Percentiles rank a stretch among this genome's conserved stretches.
phyloP scores from a whole-genome alignment of 2,797 vertebrate genomes.

The Moxostoma hubbsi region DNA sequence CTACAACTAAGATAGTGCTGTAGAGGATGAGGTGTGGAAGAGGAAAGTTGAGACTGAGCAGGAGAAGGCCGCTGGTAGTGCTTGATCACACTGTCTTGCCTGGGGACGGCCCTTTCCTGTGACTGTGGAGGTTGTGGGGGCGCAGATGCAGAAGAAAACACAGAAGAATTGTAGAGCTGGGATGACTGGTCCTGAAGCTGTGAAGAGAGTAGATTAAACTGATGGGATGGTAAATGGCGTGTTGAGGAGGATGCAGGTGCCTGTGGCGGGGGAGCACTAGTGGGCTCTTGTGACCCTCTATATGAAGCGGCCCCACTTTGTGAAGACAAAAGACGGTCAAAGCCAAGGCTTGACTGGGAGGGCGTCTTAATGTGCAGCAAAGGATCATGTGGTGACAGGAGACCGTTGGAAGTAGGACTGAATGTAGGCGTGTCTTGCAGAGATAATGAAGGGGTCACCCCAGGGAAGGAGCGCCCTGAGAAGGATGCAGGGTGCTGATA shows the following conservation, averaged over 20 bases:
- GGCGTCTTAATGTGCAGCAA: conserved; percentile 89
- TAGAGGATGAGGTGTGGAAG: conserved; percentile 78
- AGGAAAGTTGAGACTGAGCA: conserved; percentile 78
- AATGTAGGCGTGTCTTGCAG: conserved; percentile 88
- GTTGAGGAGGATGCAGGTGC: conserved; percentile 74
- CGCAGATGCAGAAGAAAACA: conserved; percentile 77
- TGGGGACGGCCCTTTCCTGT: conserved; percentile 83
- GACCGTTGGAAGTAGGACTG: conserved; percentile 87
- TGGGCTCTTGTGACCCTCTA: conserved; percentile 78
- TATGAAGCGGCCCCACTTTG: conserved; percentile 74
- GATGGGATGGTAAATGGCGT: conserved; percentile 82
- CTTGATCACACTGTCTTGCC: conserved; percentile 92
- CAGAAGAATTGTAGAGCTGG: conserved; percentile 86
- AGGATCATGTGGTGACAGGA: conserved; percentile 89
- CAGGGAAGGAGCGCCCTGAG: conserved; percentile 87
- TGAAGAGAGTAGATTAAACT: conserved; percentile 88
- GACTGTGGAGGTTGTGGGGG: conserved; percentile 73
- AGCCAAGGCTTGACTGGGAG: conserved; percentile 85
- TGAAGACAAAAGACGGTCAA: conserved; percentile 85
- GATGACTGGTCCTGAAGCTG: conserved; percentile 82
- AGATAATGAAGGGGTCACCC: conserved; percentile 84
- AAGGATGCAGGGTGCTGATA: conserved; percentile 93
- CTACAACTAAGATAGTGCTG: conserved; percentile 90
- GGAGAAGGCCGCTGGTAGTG: conserved; percentile 86
- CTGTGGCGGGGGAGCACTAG: conserved; percentile 67